These are phyloP conservation scores for Molanna angustata DNA, from an alignment of 2,888 invertebrate species.

Conservation along the genomic window DNA sequence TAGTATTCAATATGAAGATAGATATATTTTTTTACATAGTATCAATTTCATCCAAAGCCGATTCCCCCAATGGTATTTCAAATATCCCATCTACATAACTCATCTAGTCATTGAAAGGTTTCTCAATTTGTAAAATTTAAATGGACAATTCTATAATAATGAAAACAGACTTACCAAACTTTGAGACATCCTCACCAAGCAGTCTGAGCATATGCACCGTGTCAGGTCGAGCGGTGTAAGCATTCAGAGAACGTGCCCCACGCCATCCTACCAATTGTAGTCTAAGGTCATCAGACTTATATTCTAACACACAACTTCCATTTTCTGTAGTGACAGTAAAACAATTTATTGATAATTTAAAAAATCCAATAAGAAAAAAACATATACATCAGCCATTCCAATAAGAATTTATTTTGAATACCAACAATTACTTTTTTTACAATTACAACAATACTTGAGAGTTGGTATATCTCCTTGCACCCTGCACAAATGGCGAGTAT, in stretches of 20 bases:
- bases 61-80: not conserved
- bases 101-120: not conserved
- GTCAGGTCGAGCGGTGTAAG: slow-evolving; percentile 83
- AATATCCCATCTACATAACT: no score
- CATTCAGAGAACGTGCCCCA: slow-evolving; percentile 80
- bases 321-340: slow-evolving; percentile 52
- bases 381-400: no score
- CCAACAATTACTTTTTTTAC: no score
- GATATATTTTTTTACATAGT: no score
- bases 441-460: no score
- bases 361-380: no score
- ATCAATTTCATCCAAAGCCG: slow-evolving; percentile 19
- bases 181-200: slow-evolving; percentile 80
- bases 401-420: no score
- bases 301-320: slow-evolving; percentile 77
- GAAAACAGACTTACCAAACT: slow-evolving; percentile 63
- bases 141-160: not conserved
- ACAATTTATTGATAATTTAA: no score
- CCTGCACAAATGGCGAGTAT: no score
- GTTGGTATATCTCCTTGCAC: no score
- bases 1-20: no score
- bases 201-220: slow-evolving; percentile 84
- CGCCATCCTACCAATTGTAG: slow-evolving; percentile 87
- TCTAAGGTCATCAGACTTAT: slow-evolving; percentile 52
- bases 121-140: not conserved